Conservation (phyloP, 2,888 invertebrate species). For the Cremastinae sp. region DNA sequence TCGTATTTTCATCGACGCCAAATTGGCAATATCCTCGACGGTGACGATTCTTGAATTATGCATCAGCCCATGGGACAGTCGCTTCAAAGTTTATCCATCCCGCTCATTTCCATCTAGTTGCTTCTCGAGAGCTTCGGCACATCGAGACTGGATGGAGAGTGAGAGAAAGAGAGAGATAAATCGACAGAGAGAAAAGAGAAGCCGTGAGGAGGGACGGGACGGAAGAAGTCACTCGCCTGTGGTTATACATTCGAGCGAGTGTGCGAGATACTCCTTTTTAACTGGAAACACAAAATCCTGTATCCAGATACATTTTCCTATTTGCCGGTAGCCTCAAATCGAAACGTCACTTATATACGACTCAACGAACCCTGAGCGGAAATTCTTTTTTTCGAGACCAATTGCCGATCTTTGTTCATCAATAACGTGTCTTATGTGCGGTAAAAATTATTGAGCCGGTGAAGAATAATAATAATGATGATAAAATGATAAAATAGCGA, state of each 20-base stretch:
- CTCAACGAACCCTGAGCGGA: conserved; percentile 15
- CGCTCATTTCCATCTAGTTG: conserved; percentile 72
- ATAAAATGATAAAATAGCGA: too few relatives aligned
- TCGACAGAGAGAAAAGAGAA: too few relatives aligned
- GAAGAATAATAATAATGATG: too few relatives aligned
- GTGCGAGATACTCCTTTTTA: conserved; percentile 38
- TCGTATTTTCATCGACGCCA: conserved; percentile 80
- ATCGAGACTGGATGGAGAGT: conserved; percentile 34
- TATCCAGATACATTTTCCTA: conserved; percentile 27
- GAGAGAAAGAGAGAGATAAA: too few relatives aligned
- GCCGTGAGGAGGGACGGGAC: not conserved
- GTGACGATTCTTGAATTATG: conserved; percentile 80
- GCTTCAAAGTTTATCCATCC: conserved; percentile 80
- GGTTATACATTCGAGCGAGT: conserved; percentile 38
- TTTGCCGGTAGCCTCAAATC: conserved; percentile 62
- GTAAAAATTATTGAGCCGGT: too few relatives aligned
- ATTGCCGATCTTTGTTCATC: conserved; percentile 16
- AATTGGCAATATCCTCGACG: conserved; percentile 80
- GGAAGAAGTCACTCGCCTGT: conserved; percentile 34
- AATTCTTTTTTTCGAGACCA: conserved; percentile 25
- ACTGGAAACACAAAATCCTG: not conserved
- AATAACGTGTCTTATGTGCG: too few relatives aligned
- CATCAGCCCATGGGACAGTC: conserved; percentile 79
- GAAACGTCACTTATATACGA: conserved; percentile 71
- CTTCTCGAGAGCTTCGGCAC: conserved; percentile 49